These are phyloP conservation scores for Nephotettix cincticeps DNA, from an alignment of 1,140 invertebrate species.

Conservation along the genomic window DNA sequence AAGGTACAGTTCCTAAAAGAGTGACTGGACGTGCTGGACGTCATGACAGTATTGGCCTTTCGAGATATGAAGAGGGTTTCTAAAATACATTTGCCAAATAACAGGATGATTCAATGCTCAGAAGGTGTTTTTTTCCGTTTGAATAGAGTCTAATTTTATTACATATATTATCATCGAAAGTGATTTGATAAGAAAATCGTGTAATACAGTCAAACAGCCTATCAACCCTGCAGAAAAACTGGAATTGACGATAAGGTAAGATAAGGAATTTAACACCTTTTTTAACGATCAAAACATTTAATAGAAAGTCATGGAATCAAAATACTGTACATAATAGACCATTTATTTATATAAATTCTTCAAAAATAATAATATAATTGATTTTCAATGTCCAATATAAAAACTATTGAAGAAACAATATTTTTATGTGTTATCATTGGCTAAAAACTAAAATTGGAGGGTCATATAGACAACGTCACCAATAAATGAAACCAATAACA, in stretches of 20 bases:
- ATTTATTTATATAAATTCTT: neutral
- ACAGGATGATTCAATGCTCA: neutral
- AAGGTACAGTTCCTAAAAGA: too few relatives aligned
- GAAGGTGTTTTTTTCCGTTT: neutral
- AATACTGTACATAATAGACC: neutral
- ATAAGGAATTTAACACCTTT: neutral
- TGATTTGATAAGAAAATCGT: neutral
- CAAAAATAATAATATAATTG: too few relatives aligned
- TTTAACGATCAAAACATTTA: neutral
- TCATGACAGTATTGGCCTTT: too few relatives aligned
- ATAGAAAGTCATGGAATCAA: neutral
- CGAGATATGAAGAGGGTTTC: neutral
- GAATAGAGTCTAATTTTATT: neutral
- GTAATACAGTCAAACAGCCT: slow-evolving; percentile 14
- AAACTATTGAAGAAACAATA: too few relatives aligned
- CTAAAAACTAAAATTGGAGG: too few relatives aligned
- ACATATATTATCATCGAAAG: neutral
- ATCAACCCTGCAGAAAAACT: slow-evolving; percentile 27
- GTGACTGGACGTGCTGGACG: too few relatives aligned
- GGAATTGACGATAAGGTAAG: slow-evolving; percentile 19
- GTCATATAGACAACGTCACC: too few relatives aligned
- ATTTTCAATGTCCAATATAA: too few relatives aligned
- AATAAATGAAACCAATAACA: too few relatives aligned
- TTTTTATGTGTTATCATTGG: too few relatives aligned
- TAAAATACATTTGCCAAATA: neutral